Conservation (phyloP, 2,888 invertebrate genomes). For the Venustoraphidia nigricollis region DNA sequence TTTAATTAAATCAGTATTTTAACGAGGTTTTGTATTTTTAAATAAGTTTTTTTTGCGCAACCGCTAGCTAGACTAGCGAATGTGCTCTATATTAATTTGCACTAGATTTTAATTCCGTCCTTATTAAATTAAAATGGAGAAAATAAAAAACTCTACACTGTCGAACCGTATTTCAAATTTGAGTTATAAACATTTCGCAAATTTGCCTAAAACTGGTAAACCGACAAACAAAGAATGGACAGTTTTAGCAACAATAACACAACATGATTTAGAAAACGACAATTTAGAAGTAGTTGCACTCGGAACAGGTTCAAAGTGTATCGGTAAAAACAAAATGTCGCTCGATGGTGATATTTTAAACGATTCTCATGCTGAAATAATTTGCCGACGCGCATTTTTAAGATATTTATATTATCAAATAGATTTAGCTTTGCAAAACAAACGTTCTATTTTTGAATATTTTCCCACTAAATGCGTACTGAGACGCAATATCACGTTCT, state of each 20-base stretch:
- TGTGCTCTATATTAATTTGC: too few species aligned
- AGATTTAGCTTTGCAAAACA: constrained; percentile 21
- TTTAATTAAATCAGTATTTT: too few species aligned
- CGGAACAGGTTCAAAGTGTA: constrained; percentile 85
- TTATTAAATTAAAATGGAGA: too few species aligned
- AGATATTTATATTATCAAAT: constrained; percentile 58
- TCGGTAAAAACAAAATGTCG: constrained; percentile 55
- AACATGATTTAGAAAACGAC: constrained; percentile 26
- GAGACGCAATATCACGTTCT: constrained; percentile 46
- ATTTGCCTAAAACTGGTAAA: constrained; percentile 65
- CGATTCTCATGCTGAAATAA: constrained; percentile 86
- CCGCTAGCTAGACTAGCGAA: too few species aligned
- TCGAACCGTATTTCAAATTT: constrained; percentile 30
- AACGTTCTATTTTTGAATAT: constrained; percentile 24
- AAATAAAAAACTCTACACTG: too few species aligned
- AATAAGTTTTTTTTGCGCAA: too few species aligned
- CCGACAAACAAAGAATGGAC: constrained; percentile 70
- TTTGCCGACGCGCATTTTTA: constrained; percentile 69
- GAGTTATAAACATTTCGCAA: constrained; percentile 42
- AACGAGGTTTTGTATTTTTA: too few species aligned
- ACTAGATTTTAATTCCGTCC: too few species aligned
- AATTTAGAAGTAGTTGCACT: constrained; percentile 52
- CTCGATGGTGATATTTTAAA: constrained; percentile 55
- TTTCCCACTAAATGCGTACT: constrained; percentile 29
- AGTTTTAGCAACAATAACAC: constrained; percentile 57